phyloP scores from a whole-genome alignment of 2,888 invertebrate species.

The Flabesymbios commensalis region DNA sequence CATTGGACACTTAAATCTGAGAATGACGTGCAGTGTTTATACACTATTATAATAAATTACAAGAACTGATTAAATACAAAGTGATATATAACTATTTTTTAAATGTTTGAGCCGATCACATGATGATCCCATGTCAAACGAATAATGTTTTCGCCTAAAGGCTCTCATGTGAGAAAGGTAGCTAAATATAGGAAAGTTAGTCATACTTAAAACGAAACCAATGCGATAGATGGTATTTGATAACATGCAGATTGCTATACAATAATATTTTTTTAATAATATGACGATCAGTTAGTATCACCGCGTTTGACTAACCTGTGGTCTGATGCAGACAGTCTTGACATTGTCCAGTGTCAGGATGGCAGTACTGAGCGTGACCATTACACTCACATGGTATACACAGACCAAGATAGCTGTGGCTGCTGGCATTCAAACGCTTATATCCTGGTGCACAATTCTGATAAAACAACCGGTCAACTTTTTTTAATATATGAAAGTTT shows the following conservation, averaged over 20 bases:
- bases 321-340: conserved; percentile 64
- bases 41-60: background rate
- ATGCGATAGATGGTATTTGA: conserved; percentile 29
- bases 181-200: too few species aligned
- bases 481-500: too few species aligned
- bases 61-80: background rate
- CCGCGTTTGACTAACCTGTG: conserved; percentile 32
- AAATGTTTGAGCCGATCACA: too few species aligned
- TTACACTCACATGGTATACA: conserved; percentile 80
- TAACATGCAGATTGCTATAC: background rate
- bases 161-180: too few species aligned
- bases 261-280: too few species aligned
- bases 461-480: too few species aligned
- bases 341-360: conserved; percentile 81
- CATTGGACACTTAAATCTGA: conserved; percentile 5
- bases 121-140: too few species aligned
- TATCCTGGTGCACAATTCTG: conserved; percentile 37
- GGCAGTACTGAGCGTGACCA: conserved; percentile 85
- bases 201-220: too few species aligned
- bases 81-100: too few species aligned
- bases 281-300: too few species aligned
- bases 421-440: conserved; percentile 62
- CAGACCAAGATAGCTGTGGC: conserved; percentile 28
- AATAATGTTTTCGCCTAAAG: too few species aligned
- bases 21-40: background rate